Conservation (phyloP, 2,888 invertebrate genomes). For the Lepetodrilus schrolli region DNA sequence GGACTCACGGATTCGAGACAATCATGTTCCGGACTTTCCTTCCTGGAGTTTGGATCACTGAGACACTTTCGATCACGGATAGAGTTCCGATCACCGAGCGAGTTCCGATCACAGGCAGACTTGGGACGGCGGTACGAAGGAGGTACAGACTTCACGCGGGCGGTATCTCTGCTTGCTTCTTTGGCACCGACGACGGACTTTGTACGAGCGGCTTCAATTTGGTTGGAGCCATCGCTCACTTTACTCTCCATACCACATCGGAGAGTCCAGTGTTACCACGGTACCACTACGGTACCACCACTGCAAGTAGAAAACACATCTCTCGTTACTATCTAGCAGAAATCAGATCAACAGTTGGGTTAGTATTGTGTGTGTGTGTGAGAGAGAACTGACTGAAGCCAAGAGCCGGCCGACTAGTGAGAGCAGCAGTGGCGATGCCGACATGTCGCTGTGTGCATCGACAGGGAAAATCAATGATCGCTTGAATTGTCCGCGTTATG, state of each 20-base stretch:
- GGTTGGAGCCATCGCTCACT: neutral
- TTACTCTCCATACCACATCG: conserved; percentile 9
- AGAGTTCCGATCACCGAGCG: no score
- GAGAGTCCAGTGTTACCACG: neutral
- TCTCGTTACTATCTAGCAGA: neutral
- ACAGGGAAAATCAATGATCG: conserved; percentile 1
- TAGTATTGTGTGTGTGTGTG: no score
- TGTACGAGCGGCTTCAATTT: neutral
- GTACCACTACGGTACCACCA: neutral
- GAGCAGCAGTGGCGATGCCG: no score
- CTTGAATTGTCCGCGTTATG: conserved; percentile 16
- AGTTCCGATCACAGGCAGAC: no score
- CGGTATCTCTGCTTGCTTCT: no score
- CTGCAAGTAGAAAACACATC: conserved; percentile 7
- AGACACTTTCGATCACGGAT: no score
- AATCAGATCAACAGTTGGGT: conserved; percentile 20
- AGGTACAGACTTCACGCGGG: no score
- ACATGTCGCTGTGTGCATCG: conserved; percentile 6
- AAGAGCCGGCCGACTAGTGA: no score
- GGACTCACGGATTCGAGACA: neutral
- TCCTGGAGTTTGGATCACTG: no score
- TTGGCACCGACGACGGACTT: neutral
- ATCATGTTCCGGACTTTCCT: neutral
- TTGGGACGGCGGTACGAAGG: no score
- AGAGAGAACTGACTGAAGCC: no score